phyloP scores from a whole-genome alignment of 1,140 invertebrate genomes.

The Geopemphigus sp. region DNA sequence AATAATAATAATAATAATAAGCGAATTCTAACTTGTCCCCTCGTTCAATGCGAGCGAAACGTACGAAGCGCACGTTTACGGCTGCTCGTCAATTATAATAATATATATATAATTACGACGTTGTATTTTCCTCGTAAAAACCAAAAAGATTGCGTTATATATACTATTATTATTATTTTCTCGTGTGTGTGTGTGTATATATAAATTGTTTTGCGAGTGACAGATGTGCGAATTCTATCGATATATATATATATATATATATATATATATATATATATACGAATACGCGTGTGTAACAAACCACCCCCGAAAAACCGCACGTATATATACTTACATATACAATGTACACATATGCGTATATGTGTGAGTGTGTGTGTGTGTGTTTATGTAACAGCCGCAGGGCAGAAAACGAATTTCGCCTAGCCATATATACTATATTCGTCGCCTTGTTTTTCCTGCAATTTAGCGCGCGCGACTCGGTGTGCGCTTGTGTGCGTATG shows the following conservation, averaged over 20 bases:
- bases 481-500: background rate
- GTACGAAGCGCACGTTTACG: no score
- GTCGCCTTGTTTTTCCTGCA: conserved; percentile 33
- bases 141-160: background rate
- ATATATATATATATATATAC: background rate
- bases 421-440: background rate
- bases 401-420: conserved; percentile 15
- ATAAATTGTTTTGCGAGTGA: conserved; percentile 14
- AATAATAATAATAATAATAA: no score
- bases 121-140: background rate
- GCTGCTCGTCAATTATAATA: no score
- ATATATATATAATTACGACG: no score
- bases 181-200: background rate
- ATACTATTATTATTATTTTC: background rate
- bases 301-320: conserved; percentile 1
- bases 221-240: conserved; percentile 10
- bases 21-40: no score
- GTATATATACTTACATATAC: background rate
- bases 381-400: conserved; percentile 22
- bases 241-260: background rate
- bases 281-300: background rate
- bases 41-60: no score
- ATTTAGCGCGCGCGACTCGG: background rate
- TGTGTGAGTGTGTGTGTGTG: background rate
- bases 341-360: background rate